These are phyloP conservation scores for Tinea pellionella DNA, from an alignment of 2,888 invertebrate species.

Conservation along the genomic window DNA sequence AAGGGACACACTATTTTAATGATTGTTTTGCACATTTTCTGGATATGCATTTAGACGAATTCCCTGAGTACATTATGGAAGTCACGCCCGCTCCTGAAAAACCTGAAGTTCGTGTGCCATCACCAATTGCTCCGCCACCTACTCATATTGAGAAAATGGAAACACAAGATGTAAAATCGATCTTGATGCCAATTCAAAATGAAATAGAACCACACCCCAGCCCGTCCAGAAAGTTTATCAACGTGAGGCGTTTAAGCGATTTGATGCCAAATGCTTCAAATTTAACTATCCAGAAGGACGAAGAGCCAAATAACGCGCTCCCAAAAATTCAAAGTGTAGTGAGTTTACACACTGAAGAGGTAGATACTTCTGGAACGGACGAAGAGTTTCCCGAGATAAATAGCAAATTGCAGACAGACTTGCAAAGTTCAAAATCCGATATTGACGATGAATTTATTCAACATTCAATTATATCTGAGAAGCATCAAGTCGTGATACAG, in stretches of 20 bases:
- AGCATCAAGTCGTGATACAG: slow-evolving; percentile 49
- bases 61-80: slow-evolving; percentile 26
- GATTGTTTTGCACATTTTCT: slow-evolving; percentile 54
- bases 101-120: background rate
- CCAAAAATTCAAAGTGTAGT: slow-evolving; percentile 66
- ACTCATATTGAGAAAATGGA: too few relatives aligned
- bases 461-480: slow-evolving; percentile 40
- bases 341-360: slow-evolving; percentile 46
- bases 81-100: background rate
- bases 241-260: slow-evolving; percentile 50
- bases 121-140: background rate
- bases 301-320: slow-evolving; percentile 16
- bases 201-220: background rate
- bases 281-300: background rate
- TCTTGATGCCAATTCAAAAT: background rate
- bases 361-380: background rate
- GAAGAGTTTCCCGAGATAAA: background rate
- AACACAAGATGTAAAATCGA: too few relatives aligned
- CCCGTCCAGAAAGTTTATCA: slow-evolving; percentile 31
- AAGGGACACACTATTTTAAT: slow-evolving; percentile 41
- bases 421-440: slow-evolving; percentile 20
- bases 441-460: slow-evolving; percentile 45
- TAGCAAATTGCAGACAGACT: background rate
- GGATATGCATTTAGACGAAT: slow-evolving; percentile 51
- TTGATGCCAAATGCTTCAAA: slow-evolving; percentile 29